phyloP scores from a whole-genome alignment of 2,797 vertebrate species.

The Micrastur ruficollis region DNA sequence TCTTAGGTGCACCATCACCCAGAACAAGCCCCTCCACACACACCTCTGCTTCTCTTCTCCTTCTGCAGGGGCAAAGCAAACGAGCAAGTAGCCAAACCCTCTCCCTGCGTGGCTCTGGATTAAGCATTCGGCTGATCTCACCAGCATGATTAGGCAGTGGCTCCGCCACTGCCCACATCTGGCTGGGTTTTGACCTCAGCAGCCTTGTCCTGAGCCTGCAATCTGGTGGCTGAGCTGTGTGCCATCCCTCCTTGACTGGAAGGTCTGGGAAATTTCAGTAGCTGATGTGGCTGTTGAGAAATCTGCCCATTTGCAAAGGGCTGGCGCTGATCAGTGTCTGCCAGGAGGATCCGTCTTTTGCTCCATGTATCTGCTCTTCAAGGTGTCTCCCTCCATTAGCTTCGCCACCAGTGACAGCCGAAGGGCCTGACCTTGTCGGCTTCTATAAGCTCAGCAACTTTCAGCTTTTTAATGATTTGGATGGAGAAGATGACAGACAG shows the following conservation, averaged over 20 bases:
- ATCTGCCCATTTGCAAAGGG: fast-evolving
- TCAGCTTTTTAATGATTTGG: fast-evolving
- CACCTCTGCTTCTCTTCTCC: neutral
- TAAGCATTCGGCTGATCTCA: neutral
- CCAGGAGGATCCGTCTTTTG: neutral
- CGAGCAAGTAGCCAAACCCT: neutral
- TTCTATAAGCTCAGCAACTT: neutral
- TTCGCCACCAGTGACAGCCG: neutral
- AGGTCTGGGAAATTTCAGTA: neutral
- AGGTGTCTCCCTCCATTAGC: neutral
- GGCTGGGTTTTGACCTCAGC: neutral
- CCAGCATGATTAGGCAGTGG: fast-evolving
- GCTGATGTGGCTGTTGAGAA: neutral
- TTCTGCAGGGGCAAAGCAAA: neutral
- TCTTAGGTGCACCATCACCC: neutral
- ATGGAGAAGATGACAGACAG: neutral
- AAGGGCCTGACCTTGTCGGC: neutral
- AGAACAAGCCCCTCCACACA: neutral
- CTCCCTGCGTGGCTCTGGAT: neutral
- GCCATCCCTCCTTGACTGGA: neutral
- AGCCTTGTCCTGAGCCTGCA: neutral
- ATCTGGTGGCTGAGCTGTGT: fast-evolving
- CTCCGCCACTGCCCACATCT: neutral
- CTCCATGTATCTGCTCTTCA: neutral
- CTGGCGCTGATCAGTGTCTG: neutral